Conservation (phyloP, 2,888 invertebrate genomes). For the Micoletzkya japonica region DNA sequence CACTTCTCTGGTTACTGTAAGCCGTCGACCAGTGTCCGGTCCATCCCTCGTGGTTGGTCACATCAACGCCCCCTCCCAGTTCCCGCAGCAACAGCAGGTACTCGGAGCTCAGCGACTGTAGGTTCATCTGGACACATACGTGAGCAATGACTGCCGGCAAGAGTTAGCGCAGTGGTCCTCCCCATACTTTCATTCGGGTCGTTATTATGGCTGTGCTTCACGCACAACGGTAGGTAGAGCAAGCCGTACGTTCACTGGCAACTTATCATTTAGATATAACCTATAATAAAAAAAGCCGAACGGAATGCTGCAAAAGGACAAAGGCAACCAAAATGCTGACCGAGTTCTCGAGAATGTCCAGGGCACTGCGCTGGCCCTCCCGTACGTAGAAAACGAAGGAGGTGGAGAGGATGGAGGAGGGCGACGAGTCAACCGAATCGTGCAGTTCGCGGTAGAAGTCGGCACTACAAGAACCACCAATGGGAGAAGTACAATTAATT, state of each 20-base stretch:
- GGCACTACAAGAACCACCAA: conserved; percentile 54
- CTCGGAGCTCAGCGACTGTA: conserved; percentile 67
- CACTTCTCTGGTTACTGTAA: conserved; percentile 50
- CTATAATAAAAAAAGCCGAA: too few relatives aligned
- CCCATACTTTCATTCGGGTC: too few relatives aligned
- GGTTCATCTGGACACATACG: conserved; percentile 67
- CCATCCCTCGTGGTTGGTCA: conserved; percentile 88
- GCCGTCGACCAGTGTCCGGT: conserved; percentile 86
- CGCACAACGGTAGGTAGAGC: background rate
- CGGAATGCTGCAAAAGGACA: too few relatives aligned
- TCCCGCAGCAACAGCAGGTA: conserved; percentile 73
- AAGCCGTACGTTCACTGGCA: background rate
- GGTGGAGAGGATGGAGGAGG: conserved; percentile 80
- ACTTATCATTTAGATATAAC: background rate
- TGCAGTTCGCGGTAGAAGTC: conserved; percentile 82
- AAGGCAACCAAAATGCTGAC: conserved; percentile 68
- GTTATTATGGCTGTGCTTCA: too few relatives aligned
- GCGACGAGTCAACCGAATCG: conserved; percentile 74
- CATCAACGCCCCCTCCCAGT: conserved; percentile 85
- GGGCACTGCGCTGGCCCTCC: conserved; percentile 78
- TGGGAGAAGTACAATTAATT: background rate
- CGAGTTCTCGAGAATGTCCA: conserved; percentile 81
- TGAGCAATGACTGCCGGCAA: too few relatives aligned
- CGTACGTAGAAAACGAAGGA: conserved; percentile 91
- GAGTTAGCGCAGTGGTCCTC: too few relatives aligned